A percentile compares a stretch with the other conserved stretches of the same genome.
Conservation (phyloP, 2,888 invertebrate genomes). For the Rhorus exstirpatorius region DNA sequence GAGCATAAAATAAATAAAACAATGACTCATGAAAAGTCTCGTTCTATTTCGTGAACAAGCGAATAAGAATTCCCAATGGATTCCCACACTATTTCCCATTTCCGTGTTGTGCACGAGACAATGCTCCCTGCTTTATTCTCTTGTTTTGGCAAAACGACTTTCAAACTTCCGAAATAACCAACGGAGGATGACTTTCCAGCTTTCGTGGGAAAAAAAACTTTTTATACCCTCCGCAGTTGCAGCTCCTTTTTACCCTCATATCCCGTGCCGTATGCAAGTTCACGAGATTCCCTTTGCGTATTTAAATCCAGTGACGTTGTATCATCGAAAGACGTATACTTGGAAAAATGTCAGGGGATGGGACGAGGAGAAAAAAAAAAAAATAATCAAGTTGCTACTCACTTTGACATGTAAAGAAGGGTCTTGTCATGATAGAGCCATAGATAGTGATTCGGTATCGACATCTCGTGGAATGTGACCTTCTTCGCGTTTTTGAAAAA, state of each 20-base stretch:
- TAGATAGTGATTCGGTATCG: slow-evolving; percentile 96
- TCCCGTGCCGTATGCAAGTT: not conserved
- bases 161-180: slow-evolving; percentile 48
- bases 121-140: not conserved
- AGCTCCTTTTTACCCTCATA: not conserved
- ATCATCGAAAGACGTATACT: not conserved
- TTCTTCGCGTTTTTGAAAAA: slow-evolving; percentile 98
- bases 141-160: slow-evolving; percentile 22
- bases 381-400: slow-evolving; percentile 81
- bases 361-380: not conserved
- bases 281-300: not conserved
- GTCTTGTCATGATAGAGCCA: slow-evolving; percentile 97
- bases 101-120: slow-evolving; percentile 34
- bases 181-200: slow-evolving; percentile 19
- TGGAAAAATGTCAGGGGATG: slow-evolving; percentile 70
- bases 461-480: slow-evolving; percentile 97
- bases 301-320: not conserved
- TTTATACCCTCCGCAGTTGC: not conserved
- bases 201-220: slow-evolving; percentile 4
- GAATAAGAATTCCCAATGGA: not conserved
- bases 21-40: not conserved
- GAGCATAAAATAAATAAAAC: not conserved
- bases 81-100: slow-evolving; percentile 15
- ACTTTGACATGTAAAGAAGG: slow-evolving; percentile 97
- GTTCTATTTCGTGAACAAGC: slow-evolving; percentile 8